Conservation (phyloP, 2,888 invertebrate species). For the Melanchra persicariae region DNA sequence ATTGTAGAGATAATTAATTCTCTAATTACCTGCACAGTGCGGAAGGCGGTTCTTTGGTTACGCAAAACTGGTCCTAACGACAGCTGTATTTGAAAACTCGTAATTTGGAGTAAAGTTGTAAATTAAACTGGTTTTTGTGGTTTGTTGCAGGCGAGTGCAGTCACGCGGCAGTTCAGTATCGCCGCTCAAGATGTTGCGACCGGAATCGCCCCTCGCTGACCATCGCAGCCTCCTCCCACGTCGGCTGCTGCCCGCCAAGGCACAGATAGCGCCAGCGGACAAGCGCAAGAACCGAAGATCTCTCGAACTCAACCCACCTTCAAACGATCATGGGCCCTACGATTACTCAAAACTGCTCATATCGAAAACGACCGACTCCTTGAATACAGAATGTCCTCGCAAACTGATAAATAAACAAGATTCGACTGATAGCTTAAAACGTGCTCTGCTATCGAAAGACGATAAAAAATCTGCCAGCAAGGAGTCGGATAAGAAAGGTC, state of each 20-base stretch:
- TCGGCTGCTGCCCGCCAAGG: conserved; percentile 86
- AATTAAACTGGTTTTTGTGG: conserved; percentile 33
- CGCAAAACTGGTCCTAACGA: conserved; percentile 15
- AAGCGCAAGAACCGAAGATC: conserved; percentile 88
- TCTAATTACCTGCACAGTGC: conserved; percentile 35
- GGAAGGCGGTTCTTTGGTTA: conserved; percentile 32
- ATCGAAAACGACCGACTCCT: conserved; percentile 88
- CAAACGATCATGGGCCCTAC: conserved; percentile 82
- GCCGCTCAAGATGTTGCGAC: conserved; percentile 88
- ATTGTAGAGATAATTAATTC: conserved; percentile 39
- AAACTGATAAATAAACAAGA: conserved; percentile 87
- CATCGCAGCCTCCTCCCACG: conserved; percentile 88
- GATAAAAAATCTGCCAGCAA: conserved; percentile 82
- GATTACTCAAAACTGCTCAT: conserved; percentile 88
- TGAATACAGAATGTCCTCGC: conserved; percentile 87
- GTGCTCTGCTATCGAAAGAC: conserved; percentile 84
- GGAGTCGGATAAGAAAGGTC: conserved; percentile 81
- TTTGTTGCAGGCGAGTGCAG: conserved; percentile 85
- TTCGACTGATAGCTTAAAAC: conserved; percentile 86
- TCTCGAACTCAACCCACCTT: conserved; percentile 86
- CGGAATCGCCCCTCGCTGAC: conserved; percentile 90
- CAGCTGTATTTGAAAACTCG: conserved; percentile 14
- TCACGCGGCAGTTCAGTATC: conserved; percentile 79
- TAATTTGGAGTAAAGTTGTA: background rate
- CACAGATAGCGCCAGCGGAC: conserved; percentile 87